phyloP scores from a whole-genome alignment of 2,888 invertebrate genomes.

The Timema podura region DNA sequence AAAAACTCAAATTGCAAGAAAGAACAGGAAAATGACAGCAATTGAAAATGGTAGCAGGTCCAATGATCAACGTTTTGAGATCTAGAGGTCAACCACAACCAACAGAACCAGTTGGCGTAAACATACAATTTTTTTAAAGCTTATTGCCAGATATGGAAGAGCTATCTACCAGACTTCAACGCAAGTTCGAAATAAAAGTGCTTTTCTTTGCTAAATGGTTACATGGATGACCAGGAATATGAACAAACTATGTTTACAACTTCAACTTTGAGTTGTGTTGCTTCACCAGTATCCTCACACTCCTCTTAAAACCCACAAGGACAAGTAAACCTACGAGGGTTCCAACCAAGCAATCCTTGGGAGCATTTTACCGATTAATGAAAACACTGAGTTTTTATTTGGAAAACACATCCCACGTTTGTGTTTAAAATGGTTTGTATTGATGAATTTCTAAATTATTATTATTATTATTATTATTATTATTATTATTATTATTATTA shows the following conservation, averaged over 20 bases:
- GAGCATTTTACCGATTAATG: no score
- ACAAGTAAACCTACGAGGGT: constrained; percentile 14
- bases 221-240: neutral
- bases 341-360: constrained; percentile 19
- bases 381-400: no score
- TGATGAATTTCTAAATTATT: no score
- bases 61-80: neutral
- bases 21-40: neutral
- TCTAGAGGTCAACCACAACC: neutral
- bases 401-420: no score
- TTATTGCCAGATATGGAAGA: constrained; percentile 6
- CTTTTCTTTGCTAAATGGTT: neutral
- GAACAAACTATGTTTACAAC: no score
- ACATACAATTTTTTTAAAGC: neutral
- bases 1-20: neutral
- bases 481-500: no score
- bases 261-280: neutral
- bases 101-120: neutral
- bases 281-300: neutral
- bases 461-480: no score
- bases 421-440: no score
- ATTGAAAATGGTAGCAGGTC: no score
- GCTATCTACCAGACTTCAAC: neutral
- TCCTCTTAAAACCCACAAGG: constrained; percentile 1
- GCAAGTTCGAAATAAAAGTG: neutral